A percentile compares a stretch with the other conserved stretches of the same genome.
Evolutionary conservation across 2,797 vertebrate genomes (phyloP).

Genomic region (Phaenicophaeus curvirostris): DNA sequence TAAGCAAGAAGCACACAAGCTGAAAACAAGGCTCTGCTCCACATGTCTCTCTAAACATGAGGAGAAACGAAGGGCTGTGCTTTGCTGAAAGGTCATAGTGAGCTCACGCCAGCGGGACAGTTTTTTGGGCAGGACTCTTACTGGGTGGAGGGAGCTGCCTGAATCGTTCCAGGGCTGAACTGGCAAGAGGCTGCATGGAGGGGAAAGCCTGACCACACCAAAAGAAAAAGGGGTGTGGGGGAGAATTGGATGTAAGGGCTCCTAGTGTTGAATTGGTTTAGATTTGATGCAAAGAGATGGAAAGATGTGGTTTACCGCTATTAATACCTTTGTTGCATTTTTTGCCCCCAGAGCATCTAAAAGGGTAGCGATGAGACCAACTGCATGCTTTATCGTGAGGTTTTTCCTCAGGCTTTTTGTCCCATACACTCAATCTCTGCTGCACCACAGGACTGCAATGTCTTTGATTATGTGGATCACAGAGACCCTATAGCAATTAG

Average conservation of each 20-base stretch:
- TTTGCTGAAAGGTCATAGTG: constrained; percentile 49
- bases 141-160: constrained; percentile 59
- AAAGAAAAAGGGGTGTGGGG: constrained; percentile 13
- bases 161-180: constrained; percentile 40
- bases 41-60: neutral
- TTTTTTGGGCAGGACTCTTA: constrained; percentile 38
- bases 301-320: constrained; percentile 2
- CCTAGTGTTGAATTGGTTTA: neutral
- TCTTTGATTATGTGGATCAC: neutral
- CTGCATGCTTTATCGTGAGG: neutral
- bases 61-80: constrained; percentile 21
- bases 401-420: neutral
- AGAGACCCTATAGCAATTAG: neutral
- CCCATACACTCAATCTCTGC: neutral
- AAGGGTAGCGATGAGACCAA: neutral
- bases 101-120: constrained; percentile 32
- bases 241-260: neutral
- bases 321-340: constrained; percentile 14
- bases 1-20: neutral
- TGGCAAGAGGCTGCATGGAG: neutral
- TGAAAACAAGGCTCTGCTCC: constrained; percentile 30
- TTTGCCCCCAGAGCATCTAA: neutral
- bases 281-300: neutral
- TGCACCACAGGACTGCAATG: neutral
- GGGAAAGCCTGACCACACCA: constrained; percentile 34